Evolutionary conservation across 2,888 invertebrate genomes (phyloP), one percentile per base, ranked within the genome.

Genomic region (Cyaniris semiargus): DNA sequence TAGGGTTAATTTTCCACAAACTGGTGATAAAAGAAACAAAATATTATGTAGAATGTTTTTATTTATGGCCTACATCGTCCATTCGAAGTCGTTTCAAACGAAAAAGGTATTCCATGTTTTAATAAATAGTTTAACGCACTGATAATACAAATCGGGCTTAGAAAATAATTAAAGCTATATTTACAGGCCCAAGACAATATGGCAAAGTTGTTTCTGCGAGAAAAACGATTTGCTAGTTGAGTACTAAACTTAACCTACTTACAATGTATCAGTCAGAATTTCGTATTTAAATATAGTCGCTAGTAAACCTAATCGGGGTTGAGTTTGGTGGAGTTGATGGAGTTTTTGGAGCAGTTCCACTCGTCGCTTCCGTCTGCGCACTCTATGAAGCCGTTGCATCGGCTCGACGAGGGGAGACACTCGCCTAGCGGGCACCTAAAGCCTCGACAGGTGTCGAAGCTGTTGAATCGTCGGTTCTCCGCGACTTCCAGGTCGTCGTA

Each of bases 331-430:
- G 91, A 86, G 81, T 82, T 85, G 80, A 87, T 89, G 58, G 83
- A 81, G 38, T 82, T 81, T 79, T 83, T 86, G 78, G 78, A 84
- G 88, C 96, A 96, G 80, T 95, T 94, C 88, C 94, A 94, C 86
- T 96, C 96, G 88, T 96, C 96, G 86, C 96, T 96, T 60, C 96
- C 96, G 86, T 96, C 96, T 58, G 96, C 96, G 84, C 97, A 97
- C 86, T 97, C 97, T 79, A 96, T 95, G 84, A 96, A 96, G 13
- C 97, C 97, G 86, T 97, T 97, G 87, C 97, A 97, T 2, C 97
- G 92, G 83, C 96, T 95, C 1, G 96, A 95, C 75, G 95, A 94
- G 0, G 96, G 96, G 58, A 97, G 89, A 83, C 97, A 97, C 86
- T 97, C 96, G 6, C 97, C 97, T 0, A 97, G 91, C 0, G 96